These are phyloP conservation scores for Upupa epops DNA, from an alignment of 2,113 vertebrate species.

Conservation along the genomic window DNA sequence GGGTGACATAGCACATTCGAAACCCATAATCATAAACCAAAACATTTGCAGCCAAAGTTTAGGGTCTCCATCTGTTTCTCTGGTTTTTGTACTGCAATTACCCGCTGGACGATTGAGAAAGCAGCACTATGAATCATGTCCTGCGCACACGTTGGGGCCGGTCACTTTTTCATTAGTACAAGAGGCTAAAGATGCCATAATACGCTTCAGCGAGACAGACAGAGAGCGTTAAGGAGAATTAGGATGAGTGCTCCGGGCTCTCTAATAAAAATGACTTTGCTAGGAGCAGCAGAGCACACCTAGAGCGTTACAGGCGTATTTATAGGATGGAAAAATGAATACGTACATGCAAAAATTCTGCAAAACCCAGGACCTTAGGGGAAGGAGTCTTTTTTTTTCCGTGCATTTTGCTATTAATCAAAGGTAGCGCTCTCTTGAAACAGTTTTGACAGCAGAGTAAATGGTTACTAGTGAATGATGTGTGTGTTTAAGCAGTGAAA, in stretches of 20 bases:
- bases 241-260: conserved; percentile 12
- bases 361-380: not conserved
- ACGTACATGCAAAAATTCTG: conserved; percentile 14
- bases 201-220: not conserved
- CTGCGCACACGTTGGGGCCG: conserved; percentile 61
- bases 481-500: conserved; percentile 47
- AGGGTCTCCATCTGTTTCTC: conserved; percentile 81
- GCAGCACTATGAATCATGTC: conserved; percentile 73
- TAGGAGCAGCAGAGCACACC: conserved; percentile 10
- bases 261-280: conserved; percentile 42
- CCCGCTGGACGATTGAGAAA: conserved; percentile 78
- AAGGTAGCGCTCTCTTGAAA: conserved; percentile 50
- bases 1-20: conserved; percentile 79
- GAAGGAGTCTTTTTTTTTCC: not conserved
- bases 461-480: conserved; percentile 55
- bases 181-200: conserved; percentile 19
- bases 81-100: conserved; percentile 79
- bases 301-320: conserved; percentile 11
- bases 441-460: conserved; percentile 64
- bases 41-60: conserved; percentile 79
- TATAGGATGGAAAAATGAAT: conserved; percentile 20
- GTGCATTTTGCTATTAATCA: conserved; percentile 54
- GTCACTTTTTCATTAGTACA: conserved; percentile 56
- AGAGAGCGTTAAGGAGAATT: conserved; percentile 15
- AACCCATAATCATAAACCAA: conserved; percentile 82